These are phyloP conservation scores for Bugulina stolonifera DNA, from an alignment of 2,888 invertebrate species.

Conservation along the genomic window DNA sequence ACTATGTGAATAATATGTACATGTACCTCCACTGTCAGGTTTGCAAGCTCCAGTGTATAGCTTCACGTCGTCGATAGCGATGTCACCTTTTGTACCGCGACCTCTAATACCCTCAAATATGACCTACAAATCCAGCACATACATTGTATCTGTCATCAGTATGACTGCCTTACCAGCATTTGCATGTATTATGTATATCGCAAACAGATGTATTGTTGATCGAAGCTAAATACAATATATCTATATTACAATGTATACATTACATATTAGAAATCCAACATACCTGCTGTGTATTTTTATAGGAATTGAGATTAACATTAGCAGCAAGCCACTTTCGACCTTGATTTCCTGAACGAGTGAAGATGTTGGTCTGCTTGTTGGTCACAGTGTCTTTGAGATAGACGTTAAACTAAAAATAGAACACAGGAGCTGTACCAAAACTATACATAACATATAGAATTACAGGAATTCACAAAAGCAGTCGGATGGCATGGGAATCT, in stretches of 20 bases:
- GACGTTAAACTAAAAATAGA: conserved; percentile 13
- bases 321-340: conserved; percentile 31
- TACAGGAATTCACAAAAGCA: neutral
- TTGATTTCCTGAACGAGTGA: conserved; percentile 17
- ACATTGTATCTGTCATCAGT: no score
- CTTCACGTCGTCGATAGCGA: conserved; percentile 40
- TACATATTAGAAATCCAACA: no score
- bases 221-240: no score
- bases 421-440: no score
- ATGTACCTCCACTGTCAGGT: conserved; percentile 22
- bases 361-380: conserved; percentile 8
- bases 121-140: conserved; percentile 28
- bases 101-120: conserved; percentile 37
- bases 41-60: conserved; percentile 30
- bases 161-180: no score
- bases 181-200: no score
- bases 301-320: conserved; percentile 32
- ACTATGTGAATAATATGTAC: no score
- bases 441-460: neutral
- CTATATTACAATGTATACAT: no score
- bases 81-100: conserved; percentile 35
- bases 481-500: neutral
- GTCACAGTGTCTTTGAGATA: conserved; percentile 23
- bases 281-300: conserved; percentile 14
- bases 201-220: no score